A percentile compares a stretch with the other conserved stretches of the same genome.
Evolutionary conservation across 2,113 vertebrate genomes (phyloP).

Genomic region (Alaudala cheleensis): DNA sequence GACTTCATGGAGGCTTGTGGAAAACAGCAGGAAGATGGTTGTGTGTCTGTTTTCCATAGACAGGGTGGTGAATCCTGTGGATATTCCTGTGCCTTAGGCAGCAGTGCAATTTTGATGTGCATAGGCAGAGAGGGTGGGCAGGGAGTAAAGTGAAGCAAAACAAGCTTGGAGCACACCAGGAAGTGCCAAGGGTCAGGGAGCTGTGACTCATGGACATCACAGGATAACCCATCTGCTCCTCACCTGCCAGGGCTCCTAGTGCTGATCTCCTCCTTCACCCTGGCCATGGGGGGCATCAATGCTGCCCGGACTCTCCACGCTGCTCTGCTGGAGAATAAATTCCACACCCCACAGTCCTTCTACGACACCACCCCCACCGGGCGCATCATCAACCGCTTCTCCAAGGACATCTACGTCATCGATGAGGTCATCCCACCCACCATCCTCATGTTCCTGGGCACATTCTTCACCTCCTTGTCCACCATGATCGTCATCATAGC

Average conservation of each 20-base stretch:
- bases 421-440: constrained; percentile 87
- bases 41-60: not conserved
- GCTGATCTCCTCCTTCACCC: constrained; percentile 83
- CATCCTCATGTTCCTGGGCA: constrained; percentile 87
- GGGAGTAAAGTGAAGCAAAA: not conserved
- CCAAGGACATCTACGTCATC: constrained; percentile 92
- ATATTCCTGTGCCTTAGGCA: not conserved
- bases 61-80: not conserved
- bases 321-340: constrained; percentile 87
- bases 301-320: constrained; percentile 84
- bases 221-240: not conserved
- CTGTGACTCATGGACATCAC: rapidly evolving
- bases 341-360: constrained; percentile 91
- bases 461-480: constrained; percentile 82
- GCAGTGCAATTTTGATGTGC: not conserved
- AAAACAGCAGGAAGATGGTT: not conserved
- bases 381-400: constrained; percentile 95
- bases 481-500: constrained; percentile 86
- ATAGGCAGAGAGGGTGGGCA: not conserved
- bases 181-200: not conserved
- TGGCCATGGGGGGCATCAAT: constrained; percentile 84
- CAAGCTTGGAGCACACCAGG: not conserved
- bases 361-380: constrained; percentile 94
- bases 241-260: constrained; percentile 82
- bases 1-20: not conserved